Percentiles rank a stretch among this genome's conserved stretches.
These are phyloP conservation scores for Lasioglossum figueresi DNA, from an alignment of 2,888 invertebrate species.

Conservation along the genomic window DNA sequence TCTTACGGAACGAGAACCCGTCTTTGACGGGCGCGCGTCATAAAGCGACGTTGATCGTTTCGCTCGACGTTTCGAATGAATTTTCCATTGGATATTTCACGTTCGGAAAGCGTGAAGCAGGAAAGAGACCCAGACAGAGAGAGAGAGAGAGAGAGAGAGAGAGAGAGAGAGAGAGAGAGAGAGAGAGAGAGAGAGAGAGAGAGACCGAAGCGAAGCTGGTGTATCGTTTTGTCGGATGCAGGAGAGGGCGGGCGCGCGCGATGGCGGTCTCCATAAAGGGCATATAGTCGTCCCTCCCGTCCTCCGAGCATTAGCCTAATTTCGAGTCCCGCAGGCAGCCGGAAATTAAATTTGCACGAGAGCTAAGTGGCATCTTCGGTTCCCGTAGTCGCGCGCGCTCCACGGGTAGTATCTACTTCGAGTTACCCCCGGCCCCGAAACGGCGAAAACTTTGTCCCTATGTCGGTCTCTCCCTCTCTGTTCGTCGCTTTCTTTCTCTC, in stretches of 20 bases:
- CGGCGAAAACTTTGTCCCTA: conserved; percentile 59
- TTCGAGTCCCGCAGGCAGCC: conserved; percentile 54
- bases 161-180: not conserved
- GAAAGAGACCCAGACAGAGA: not conserved
- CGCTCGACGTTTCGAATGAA: conserved; percentile 27
- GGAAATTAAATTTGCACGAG: conserved; percentile 73
- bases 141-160: not conserved
- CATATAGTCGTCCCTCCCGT: conserved; percentile 23
- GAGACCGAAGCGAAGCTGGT: not conserved
- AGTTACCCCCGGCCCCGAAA: conserved; percentile 47
- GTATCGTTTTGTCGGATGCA: conserved; percentile 48
- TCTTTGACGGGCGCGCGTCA: not conserved
- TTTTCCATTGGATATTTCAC: conserved; percentile 37
- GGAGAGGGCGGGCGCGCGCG: not conserved
- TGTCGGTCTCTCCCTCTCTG: not conserved
- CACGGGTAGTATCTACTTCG: conserved; percentile 52
- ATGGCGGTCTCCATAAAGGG: conserved; percentile 22
- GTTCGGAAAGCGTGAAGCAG: not conserved
- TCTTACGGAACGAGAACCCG: not conserved
- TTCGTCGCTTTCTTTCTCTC: not conserved
- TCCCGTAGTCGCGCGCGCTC: conserved; percentile 48
- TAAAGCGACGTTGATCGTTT: not conserved
- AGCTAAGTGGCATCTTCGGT: conserved; percentile 73
- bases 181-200: not conserved
- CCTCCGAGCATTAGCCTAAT: conserved; percentile 63